Evolutionary conservation across 1,140 invertebrate genomes (phyloP).

Genomic region (Piezodorus guildinii): DNA sequence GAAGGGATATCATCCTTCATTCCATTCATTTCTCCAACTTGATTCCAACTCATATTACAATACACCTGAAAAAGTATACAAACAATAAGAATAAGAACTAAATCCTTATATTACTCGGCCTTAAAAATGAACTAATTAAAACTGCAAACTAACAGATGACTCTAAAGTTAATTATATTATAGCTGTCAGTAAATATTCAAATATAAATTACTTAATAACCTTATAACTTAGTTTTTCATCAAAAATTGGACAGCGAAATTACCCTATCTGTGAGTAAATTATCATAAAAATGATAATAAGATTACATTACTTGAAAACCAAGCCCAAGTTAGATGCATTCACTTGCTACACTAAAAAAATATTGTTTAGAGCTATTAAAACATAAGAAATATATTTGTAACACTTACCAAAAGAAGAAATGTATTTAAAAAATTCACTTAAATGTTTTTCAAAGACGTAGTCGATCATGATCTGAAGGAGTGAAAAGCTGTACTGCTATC

Average conservation of each 20-base stretch:
- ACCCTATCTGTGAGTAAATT: neutral
- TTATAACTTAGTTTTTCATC: too few relatives aligned
- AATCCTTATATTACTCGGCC: too few relatives aligned
- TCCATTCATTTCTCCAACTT: conserved; percentile 33
- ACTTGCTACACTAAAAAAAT: neutral
- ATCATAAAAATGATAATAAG: neutral
- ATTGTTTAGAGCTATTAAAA: neutral
- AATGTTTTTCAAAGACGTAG: conserved; percentile 17
- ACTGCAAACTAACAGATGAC: too few relatives aligned
- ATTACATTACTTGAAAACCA: neutral
- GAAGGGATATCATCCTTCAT: conserved; percentile 37
- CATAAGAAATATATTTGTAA: neutral
- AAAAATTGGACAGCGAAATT: too few relatives aligned
- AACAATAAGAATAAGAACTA: neutral
- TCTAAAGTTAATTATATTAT: too few relatives aligned
- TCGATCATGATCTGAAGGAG: conserved; percentile 29
- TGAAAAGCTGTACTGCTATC: conserved; percentile 22
- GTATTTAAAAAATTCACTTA: neutral
- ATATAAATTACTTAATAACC: too few relatives aligned
- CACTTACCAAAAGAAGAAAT: neutral
- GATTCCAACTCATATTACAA: conserved; percentile 22
- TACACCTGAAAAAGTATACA: neutral
- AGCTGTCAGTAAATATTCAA: too few relatives aligned
- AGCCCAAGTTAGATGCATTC: neutral
- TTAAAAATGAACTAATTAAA: too few relatives aligned